These are phyloP conservation scores for Thereva nobilitata DNA, from an alignment of 2,888 invertebrate genomes.

Conservation along the genomic window DNA sequence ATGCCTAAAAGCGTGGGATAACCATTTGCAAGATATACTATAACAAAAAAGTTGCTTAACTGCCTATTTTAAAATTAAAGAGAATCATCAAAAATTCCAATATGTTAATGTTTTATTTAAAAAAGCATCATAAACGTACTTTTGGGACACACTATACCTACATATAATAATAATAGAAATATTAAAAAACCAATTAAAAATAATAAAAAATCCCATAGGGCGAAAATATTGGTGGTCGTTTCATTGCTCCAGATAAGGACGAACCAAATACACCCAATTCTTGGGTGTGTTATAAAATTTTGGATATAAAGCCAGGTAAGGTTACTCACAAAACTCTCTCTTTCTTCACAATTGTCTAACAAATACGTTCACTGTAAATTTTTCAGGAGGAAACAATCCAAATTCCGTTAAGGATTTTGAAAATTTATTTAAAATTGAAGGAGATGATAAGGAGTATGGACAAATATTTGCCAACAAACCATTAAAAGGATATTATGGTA, in stretches of 20 bases:
- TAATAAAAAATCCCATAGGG: no score
- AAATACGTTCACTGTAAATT: not conserved
- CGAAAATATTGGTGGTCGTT: constrained; percentile 36
- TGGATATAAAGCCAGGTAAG: constrained; percentile 50
- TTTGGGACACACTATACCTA: no score
- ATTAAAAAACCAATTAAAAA: no score
- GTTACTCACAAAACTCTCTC: not conserved
- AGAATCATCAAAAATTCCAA: no score
- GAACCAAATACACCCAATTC: constrained; percentile 62
- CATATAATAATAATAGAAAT: no score
- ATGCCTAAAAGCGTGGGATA: no score
- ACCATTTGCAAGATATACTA: no score
- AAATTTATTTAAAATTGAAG: constrained; percentile 52
- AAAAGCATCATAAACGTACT: no score
- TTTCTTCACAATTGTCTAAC: not conserved
- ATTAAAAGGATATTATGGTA: constrained; percentile 64
- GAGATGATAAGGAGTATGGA: constrained; percentile 55
- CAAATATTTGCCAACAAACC: constrained; percentile 58
- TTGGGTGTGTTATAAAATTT: constrained; percentile 60
- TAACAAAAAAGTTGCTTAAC: no score
- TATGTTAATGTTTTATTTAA: no score
- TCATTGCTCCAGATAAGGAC: constrained; percentile 62
- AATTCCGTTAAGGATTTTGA: constrained; percentile 49
- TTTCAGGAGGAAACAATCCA: not conserved
- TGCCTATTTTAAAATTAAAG: no score